A percentile compares a stretch with the other conserved stretches of the same genome.
phyloP scores from a whole-genome alignment of 2,888 invertebrate genomes.

The Dusona sp. region DNA sequence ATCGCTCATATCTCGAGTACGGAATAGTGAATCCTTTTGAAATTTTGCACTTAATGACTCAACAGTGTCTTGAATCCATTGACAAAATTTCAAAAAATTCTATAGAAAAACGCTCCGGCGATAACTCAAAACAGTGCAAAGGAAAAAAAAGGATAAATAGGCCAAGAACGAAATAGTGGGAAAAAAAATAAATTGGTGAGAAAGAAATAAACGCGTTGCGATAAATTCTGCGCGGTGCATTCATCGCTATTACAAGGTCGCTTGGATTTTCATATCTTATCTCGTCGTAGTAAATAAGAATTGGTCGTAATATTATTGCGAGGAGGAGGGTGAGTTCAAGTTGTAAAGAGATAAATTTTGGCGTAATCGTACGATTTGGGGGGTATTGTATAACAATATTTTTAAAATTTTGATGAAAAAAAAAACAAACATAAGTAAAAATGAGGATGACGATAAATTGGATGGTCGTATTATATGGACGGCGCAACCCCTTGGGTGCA shows the following conservation, averaged over 20 bases:
- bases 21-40: too few relatives aligned
- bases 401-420: neutral
- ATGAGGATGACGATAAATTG: constrained; percentile 20
- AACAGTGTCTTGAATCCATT: too few relatives aligned
- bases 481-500: constrained; percentile 71
- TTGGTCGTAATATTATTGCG: neutral
- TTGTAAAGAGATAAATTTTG: neutral
- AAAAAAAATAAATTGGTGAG: neutral
- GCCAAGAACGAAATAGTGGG: neutral
- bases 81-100: too few relatives aligned
- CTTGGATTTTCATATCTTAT: constrained; percentile 3
- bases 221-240: neutral
- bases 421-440: neutral
- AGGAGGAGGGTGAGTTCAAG: neutral
- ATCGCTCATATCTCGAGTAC: too few relatives aligned
- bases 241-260: neutral
- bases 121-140: neutral
- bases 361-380: neutral
- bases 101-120: too few relatives aligned
- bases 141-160: neutral
- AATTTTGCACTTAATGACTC: too few relatives aligned
- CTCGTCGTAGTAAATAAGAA: constrained; percentile 1
- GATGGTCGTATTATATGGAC: constrained; percentile 21
- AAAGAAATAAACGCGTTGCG: neutral
- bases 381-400: too few relatives aligned